A percentile compares a stretch with the other conserved stretches of the same genome.
Evolutionary conservation across 2,888 invertebrate genomes (phyloP).

Genomic region (Eristalis intricaria): DNA sequence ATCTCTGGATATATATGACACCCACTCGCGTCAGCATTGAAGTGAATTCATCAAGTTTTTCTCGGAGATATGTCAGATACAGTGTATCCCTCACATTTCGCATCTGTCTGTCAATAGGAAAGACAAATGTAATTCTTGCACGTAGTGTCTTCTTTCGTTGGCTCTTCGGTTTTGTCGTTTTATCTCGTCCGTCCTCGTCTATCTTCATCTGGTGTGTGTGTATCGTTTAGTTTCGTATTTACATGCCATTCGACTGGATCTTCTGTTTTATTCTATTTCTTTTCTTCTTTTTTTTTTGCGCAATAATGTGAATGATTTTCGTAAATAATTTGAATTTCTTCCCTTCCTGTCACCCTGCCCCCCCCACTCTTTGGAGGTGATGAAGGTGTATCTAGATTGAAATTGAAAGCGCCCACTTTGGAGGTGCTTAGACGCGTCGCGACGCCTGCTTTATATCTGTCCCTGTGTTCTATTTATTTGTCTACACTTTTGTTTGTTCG

Average conservation of each 20-base stretch:
- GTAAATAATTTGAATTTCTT: conserved; percentile 28
- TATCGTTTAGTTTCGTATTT: conserved; percentile 14
- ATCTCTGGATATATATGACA: not conserved
- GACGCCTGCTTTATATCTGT: not conserved
- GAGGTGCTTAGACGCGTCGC: not conserved
- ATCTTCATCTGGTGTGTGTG: not conserved
- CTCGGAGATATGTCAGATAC: conserved; percentile 1
- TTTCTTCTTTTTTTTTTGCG: conserved; percentile 41
- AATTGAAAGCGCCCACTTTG: conserved; percentile 44
- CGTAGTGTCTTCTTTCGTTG: conserved; percentile 13
- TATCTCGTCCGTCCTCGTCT: not conserved
- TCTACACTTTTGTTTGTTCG: not conserved
- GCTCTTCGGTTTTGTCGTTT: not conserved
- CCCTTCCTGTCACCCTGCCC: not conserved
- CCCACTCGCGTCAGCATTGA: not conserved
- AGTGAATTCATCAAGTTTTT: not conserved
- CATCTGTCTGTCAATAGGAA: conserved; percentile 62
- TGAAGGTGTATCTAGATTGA: conserved; percentile 22
- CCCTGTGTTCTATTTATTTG: not conserved
- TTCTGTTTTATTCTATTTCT: not conserved
- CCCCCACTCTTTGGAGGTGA: not conserved
- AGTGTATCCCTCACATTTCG: conserved; percentile 26
- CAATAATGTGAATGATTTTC: conserved; percentile 41
- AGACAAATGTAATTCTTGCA: conserved; percentile 64
- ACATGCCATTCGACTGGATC: conserved; percentile 38